These are phyloP conservation scores for Pristionchus japonicus DNA, from an alignment of 2,888 invertebrate genomes.

Conservation along the genomic window DNA sequence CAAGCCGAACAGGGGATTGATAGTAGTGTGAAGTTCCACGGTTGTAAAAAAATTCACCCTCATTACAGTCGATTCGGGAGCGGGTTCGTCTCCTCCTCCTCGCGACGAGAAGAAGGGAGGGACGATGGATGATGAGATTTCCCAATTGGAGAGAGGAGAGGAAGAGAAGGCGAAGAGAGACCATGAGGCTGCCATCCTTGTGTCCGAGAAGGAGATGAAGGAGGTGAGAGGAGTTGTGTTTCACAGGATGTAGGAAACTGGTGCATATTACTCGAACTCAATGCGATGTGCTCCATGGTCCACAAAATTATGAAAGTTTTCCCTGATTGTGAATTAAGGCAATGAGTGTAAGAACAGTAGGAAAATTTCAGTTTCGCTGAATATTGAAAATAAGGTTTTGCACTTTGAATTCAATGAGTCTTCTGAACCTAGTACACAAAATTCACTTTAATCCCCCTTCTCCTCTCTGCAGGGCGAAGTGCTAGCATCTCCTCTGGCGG, in stretches of 20 bases:
- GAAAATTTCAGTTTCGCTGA: not conserved
- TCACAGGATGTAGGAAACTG: no score
- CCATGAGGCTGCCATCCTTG: slow-evolving; percentile 27
- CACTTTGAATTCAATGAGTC: no score
- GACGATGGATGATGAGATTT: slow-evolving; percentile 26
- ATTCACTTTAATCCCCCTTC: not conserved
- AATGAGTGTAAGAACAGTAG: no score
- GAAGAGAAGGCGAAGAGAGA: slow-evolving; percentile 50
- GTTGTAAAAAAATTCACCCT: not conserved
- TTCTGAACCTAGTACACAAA: not conserved
- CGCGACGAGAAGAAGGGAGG: slow-evolving; percentile 34
- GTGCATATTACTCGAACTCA: no score
- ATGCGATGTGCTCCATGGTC: no score
- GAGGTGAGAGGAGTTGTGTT: not conserved
- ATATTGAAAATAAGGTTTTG: no score
- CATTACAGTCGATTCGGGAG: not conserved
- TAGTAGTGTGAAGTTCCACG: not conserved
- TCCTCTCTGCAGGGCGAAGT: slow-evolving; percentile 46
- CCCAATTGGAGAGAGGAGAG: slow-evolving; percentile 53
- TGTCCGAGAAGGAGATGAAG: slow-evolving; percentile 5
- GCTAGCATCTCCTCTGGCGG: slow-evolving; percentile 7
- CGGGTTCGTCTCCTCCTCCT: no score
- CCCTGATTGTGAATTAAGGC: no score
- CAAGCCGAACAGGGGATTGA: not conserved
- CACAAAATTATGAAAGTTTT: no score